Percentiles rank a stretch among this genome's conserved stretches.
phyloP scores from a whole-genome alignment of 2,888 invertebrate genomes.

The Nematopogon swammerdamellus region DNA sequence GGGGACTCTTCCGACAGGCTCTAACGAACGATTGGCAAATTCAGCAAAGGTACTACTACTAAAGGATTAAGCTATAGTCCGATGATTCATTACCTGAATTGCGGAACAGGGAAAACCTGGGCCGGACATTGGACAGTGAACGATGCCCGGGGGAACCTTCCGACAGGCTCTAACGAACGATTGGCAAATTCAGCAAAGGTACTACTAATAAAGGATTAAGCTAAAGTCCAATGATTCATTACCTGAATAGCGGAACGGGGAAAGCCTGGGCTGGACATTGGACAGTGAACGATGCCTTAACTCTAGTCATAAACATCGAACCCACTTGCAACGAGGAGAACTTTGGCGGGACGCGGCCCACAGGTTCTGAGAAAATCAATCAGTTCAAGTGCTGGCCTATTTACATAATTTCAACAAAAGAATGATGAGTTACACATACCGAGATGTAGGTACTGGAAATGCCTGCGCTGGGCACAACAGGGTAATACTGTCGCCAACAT shows the following conservation, averaged over 20 bases:
- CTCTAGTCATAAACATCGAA: constrained; percentile 57
- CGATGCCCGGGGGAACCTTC: constrained; percentile 37
- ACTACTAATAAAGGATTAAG: too few species aligned
- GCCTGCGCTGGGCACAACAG: constrained; percentile 70
- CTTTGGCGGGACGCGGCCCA: constrained; percentile 44
- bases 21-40: constrained; percentile 17
- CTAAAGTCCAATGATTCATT: constrained; percentile 9
- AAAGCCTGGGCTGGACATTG: constrained; percentile 50
- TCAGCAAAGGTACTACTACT: too few species aligned
- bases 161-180: constrained; percentile 37
- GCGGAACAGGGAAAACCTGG: constrained; percentile 47
- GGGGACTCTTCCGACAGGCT: constrained; percentile 46
- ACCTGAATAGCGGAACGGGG: constrained; percentile 42
- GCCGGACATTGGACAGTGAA: constrained; percentile 44
- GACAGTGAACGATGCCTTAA: constrained; percentile 33
- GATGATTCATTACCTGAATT: constrained; percentile 23
- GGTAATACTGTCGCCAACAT: constrained; percentile 47
- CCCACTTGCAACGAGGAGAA: constrained; percentile 39
- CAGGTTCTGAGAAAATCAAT: constrained; percentile 32
- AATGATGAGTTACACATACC: constrained; percentile 48
- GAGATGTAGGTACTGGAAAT: constrained; percentile 66
- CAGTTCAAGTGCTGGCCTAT: background rate
- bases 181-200: constrained; percentile 15
- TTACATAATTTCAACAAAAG: constrained; percentile 2
- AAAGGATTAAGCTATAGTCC: too few species aligned